Evolutionary conservation across 2,888 invertebrate species (phyloP).

Genomic region (Erebia epiphron): DNA sequence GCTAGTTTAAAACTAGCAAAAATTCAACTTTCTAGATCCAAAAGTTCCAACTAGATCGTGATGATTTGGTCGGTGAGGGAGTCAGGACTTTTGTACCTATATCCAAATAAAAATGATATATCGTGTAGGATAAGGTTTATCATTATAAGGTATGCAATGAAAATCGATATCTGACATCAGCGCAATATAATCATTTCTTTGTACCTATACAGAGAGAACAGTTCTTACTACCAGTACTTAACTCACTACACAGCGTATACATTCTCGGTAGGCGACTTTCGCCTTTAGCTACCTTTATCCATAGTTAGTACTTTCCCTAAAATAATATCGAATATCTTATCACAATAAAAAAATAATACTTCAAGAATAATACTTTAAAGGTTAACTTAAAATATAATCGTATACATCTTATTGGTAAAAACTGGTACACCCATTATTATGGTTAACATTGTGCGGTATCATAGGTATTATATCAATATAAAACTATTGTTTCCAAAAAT

Average conservation of each 20-base stretch:
- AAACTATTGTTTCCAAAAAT: constrained; percentile 49
- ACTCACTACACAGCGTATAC: constrained; percentile 74
- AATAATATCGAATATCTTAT: constrained; percentile 77
- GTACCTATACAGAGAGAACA: constrained; percentile 75
- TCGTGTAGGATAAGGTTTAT: neutral
- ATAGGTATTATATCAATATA: constrained; percentile 46
- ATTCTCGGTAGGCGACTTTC: constrained; percentile 66
- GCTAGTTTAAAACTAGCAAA: too few relatives aligned
- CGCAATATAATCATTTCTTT: constrained; percentile 80
- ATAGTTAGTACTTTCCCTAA: constrained; percentile 73
- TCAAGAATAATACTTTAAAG: constrained; percentile 76
- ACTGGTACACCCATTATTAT: constrained; percentile 52
- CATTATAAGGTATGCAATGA: neutral
- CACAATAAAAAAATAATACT: constrained; percentile 78
- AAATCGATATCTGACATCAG: constrained; percentile 58
- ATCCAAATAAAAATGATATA: neutral
- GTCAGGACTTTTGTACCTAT: too few relatives aligned
- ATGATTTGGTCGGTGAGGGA: too few relatives aligned
- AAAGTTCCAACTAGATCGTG: too few relatives aligned
- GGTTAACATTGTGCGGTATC: constrained; percentile 54
- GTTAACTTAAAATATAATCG: constrained; percentile 70
- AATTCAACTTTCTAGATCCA: too few relatives aligned
- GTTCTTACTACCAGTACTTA: constrained; percentile 62
- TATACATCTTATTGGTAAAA: constrained; percentile 68
- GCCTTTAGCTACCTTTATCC: constrained; percentile 70